A percentile compares a stretch with the other conserved stretches of the same genome.
phyloP scores from a whole-genome alignment of 1,140 invertebrate species.

The Drosophila varians region DNA sequence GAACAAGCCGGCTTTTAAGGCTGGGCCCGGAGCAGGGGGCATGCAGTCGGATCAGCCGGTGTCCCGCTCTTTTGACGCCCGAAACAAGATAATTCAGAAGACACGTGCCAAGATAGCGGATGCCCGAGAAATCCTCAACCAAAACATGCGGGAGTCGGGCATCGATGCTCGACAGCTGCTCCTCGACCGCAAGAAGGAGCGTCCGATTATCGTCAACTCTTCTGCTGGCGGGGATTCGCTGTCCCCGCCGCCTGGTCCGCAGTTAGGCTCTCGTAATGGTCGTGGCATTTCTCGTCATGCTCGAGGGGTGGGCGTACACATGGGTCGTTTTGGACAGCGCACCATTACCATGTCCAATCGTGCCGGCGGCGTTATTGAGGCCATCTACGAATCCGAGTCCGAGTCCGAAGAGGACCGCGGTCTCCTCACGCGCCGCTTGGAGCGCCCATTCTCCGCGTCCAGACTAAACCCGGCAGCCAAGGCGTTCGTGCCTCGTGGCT shows the following conservation, averaged over 20 bases:
- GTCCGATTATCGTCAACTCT: neutral
- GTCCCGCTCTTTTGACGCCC: constrained; percentile 85
- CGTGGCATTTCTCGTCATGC: constrained; percentile 80
- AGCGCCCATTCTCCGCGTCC: neutral
- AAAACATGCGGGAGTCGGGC: constrained; percentile 86
- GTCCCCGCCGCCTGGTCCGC: neutral
- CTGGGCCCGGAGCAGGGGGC: neutral
- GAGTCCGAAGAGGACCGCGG: neutral
- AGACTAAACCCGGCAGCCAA: constrained; percentile 37
- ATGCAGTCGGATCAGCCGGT: neutral
- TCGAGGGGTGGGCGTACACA: constrained; percentile 36
- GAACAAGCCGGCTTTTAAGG: neutral
- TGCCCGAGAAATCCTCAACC: constrained; percentile 88
- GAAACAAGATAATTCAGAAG: constrained; percentile 88
- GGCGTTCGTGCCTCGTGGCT: constrained; percentile 69
- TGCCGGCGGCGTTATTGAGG: constrained; percentile 1
- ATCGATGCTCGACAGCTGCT: constrained; percentile 87
- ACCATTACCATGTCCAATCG: constrained; percentile 51
- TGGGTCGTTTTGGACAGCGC: constrained; percentile 40
- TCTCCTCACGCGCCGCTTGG: neutral
- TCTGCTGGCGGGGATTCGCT: neutral
- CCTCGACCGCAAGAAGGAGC: constrained; percentile 54
- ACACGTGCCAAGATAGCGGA: constrained; percentile 87
- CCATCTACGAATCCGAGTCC: constrained; percentile 26
- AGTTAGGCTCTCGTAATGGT: neutral